These are phyloP conservation scores for Holothuria glaberrima DNA, from an alignment of 35 echinoderm and acorn worm genomes.

Conservation along the genomic window DNA sequence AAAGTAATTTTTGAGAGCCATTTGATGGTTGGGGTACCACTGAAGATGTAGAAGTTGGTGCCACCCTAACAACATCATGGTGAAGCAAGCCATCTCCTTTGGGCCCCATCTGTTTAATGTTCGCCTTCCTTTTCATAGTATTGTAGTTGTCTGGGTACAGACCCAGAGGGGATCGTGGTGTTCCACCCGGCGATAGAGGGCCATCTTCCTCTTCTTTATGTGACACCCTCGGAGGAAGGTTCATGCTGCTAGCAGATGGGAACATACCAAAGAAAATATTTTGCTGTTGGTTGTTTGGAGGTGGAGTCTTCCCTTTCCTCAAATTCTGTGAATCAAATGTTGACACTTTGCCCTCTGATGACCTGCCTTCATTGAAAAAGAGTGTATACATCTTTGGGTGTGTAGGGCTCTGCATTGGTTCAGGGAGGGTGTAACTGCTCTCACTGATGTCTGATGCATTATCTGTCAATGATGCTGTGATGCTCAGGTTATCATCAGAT, in stretches of 20 bases:
- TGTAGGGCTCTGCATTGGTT: constrained; percentile 71
- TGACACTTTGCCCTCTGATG: constrained; percentile 11
- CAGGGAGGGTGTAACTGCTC: constrained; percentile 74
- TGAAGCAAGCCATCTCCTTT: constrained; percentile 25
- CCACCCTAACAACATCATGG: constrained; percentile 49
- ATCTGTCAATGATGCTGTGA: constrained; percentile 59
- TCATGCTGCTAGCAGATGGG: constrained; percentile 35
- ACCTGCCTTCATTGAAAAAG: constrained; percentile 60
- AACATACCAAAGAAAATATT: constrained; percentile 75
- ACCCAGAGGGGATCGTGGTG: constrained; percentile 66
- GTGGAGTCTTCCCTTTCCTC: not conserved
- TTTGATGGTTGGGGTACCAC: not conserved
- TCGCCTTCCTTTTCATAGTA: constrained; percentile 71
- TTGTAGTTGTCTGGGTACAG: constrained; percentile 89
- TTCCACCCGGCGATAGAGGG: constrained; percentile 34
- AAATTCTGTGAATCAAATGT: constrained; percentile 48
- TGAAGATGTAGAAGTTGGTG: not conserved
- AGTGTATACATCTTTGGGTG: constrained; percentile 80
- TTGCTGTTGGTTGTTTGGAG: constrained; percentile 7
- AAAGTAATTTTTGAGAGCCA: not conserved
- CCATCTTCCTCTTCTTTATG: constrained; percentile 27
- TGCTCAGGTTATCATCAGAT: constrained; percentile 55
- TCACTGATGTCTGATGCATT: constrained; percentile 82
- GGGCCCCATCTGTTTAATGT: constrained; percentile 13
- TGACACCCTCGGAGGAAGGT: constrained; percentile 2